phyloP scores from a whole-genome alignment of 2,888 invertebrate species.

The Pandemis corylana region DNA sequence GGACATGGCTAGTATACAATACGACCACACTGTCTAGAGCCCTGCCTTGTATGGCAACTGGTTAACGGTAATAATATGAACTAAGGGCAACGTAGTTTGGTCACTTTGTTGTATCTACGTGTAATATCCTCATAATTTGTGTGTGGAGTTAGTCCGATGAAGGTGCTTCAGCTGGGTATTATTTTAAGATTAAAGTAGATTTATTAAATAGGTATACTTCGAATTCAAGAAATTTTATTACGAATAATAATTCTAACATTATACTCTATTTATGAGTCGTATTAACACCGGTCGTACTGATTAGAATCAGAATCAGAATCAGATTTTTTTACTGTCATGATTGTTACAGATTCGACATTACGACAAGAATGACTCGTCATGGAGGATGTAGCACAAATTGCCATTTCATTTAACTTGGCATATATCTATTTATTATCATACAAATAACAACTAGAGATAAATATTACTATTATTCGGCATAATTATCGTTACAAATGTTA shows the following conservation, averaged over 20 bases:
- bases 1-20: slow-evolving; percentile 52
- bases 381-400: too few relatives aligned
- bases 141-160: slow-evolving; percentile 18
- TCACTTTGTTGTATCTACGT: slow-evolving; percentile 33
- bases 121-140: slow-evolving; percentile 39
- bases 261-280: too few relatives aligned
- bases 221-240: not conserved
- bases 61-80: not conserved
- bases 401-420: too few relatives aligned
- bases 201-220: not conserved
- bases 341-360: too few relatives aligned
- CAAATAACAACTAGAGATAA: too few relatives aligned
- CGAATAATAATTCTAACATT: not conserved
- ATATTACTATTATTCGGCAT: too few relatives aligned
- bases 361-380: too few relatives aligned
- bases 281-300: too few relatives aligned
- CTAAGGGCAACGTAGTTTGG: slow-evolving; percentile 15
- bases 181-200: not conserved
- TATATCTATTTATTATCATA: too few relatives aligned
- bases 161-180: slow-evolving; percentile 16
- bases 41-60: not conserved
- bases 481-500: too few relatives aligned
- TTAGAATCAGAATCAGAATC: too few relatives aligned
- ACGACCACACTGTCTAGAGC: slow-evolving; percentile 46
- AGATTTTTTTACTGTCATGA: too few relatives aligned